Percentiles rank a stretch among this genome's conserved stretches.
phyloP scores from a whole-genome alignment of 2,888 invertebrate genomes.

The Incurvaria masculella region DNA sequence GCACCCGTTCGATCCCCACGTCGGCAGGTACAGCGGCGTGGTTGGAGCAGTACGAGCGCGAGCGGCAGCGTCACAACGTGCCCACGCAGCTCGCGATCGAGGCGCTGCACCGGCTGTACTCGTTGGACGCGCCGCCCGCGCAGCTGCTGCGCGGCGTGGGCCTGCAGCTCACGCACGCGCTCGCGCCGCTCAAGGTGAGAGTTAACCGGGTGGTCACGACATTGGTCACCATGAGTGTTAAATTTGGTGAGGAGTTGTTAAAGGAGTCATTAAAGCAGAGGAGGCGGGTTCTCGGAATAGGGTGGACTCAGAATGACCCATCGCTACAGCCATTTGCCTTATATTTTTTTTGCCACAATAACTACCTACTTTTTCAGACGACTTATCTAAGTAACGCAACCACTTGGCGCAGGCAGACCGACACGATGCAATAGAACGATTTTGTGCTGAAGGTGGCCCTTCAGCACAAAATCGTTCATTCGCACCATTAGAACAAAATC shows the following conservation, averaged over 20 bases:
- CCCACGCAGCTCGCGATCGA: constrained; percentile 88
- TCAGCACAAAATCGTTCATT: background rate
- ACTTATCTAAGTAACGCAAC: too few species aligned
- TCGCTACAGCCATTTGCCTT: too few species aligned
- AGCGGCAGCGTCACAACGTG: constrained; percentile 81
- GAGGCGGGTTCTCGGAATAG: too few species aligned
- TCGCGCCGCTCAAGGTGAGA: constrained; percentile 69
- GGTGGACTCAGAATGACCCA: too few species aligned
- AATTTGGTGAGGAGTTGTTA: too few species aligned
- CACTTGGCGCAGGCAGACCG: too few species aligned
- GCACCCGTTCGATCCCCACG: background rate
- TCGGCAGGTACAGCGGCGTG: constrained; percentile 63
- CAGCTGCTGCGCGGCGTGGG: constrained; percentile 82
- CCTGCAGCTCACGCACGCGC: constrained; percentile 73
- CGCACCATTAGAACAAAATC: background rate
- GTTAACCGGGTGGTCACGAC: background rate
- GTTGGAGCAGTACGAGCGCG: constrained; percentile 79
- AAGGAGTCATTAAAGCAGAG: too few species aligned
- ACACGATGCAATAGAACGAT: background rate
- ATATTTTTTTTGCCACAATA: too few species aligned
- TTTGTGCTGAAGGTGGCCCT: background rate
- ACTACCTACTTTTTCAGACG: too few species aligned
- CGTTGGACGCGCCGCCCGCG: constrained; percentile 66
- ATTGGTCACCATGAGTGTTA: too few species aligned
- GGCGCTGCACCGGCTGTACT: constrained; percentile 81